These are phyloP conservation scores for Tiliacea aurago DNA, from an alignment of 2,888 invertebrate genomes.

Conservation along the genomic window DNA sequence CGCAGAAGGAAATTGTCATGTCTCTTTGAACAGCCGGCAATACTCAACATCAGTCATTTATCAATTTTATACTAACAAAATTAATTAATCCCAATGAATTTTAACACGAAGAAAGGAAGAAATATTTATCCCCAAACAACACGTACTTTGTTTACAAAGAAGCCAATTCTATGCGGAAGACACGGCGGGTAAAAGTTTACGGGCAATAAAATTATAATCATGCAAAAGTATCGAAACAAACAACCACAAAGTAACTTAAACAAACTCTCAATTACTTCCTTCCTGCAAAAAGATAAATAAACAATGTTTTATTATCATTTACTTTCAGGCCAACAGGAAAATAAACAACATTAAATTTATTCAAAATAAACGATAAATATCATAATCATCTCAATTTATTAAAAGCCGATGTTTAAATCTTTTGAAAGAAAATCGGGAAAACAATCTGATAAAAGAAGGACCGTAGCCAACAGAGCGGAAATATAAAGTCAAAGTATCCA, in stretches of 20 bases:
- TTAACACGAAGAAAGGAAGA: not conserved
- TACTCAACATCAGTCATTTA: not conserved
- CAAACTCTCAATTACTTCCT: constrained; percentile 53
- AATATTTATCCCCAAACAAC: constrained; percentile 11
- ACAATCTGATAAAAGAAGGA: constrained; percentile 29
- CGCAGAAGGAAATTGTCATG: too few species aligned
- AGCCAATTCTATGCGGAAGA: constrained; percentile 23
- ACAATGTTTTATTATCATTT: constrained; percentile 33
- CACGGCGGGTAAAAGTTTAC: constrained; percentile 44
- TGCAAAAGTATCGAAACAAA: constrained; percentile 52
- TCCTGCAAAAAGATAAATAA: constrained; percentile 48
- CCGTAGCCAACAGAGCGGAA: constrained; percentile 17
- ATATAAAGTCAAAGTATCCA: constrained; percentile 46
- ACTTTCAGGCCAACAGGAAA: constrained; percentile 4
- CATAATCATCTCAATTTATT: constrained; percentile 31
- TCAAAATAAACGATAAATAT: constrained; percentile 37
- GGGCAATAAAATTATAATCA: constrained; percentile 54
- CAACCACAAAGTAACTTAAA: constrained; percentile 46
- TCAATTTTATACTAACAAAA: not conserved
- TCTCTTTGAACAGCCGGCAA: too few species aligned
- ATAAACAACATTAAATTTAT: constrained; percentile 31
- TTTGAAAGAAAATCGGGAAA: constrained; percentile 24
- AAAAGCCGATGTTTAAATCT: constrained; percentile 37
- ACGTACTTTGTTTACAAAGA: constrained; percentile 26
- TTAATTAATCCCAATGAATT: not conserved